Evolutionary conservation across 2,113 vertebrate genomes (phyloP).

Genomic region (Agapornis roseicollis): DNA sequence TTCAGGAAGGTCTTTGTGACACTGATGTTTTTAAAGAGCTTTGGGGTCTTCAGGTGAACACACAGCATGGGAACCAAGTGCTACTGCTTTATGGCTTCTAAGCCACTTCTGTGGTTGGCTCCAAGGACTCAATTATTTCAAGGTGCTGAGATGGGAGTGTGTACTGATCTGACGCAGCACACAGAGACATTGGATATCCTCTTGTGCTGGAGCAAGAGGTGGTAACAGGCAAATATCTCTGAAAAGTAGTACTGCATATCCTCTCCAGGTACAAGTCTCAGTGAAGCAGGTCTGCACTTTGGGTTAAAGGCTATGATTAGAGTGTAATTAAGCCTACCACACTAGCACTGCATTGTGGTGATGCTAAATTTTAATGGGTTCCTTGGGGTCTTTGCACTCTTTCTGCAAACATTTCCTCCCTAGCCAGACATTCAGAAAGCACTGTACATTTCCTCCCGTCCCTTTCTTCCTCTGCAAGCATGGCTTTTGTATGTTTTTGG

Average conservation of each 20-base stretch:
- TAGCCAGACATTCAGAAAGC: background rate
- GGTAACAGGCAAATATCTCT: background rate
- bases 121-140: background rate
- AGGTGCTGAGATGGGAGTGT: background rate
- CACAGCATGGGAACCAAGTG: background rate
- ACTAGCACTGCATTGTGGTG: background rate
- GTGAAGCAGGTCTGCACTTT: background rate
- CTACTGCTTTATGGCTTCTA: background rate
- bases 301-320: background rate
- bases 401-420: background rate
- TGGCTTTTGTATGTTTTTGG: background rate
- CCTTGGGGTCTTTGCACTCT: background rate
- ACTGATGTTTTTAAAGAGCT: background rate
- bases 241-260: background rate
- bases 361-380: conserved; percentile 3
- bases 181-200: background rate
- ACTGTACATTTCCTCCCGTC: background rate
- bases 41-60: background rate
- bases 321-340: background rate
- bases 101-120: background rate
- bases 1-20: background rate
- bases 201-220: background rate
- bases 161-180: background rate
- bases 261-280: background rate
- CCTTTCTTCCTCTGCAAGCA: background rate